phyloP scores from a whole-genome alignment of 2,888 invertebrate species.

The Rhopalosiphum nymphaeae region DNA sequence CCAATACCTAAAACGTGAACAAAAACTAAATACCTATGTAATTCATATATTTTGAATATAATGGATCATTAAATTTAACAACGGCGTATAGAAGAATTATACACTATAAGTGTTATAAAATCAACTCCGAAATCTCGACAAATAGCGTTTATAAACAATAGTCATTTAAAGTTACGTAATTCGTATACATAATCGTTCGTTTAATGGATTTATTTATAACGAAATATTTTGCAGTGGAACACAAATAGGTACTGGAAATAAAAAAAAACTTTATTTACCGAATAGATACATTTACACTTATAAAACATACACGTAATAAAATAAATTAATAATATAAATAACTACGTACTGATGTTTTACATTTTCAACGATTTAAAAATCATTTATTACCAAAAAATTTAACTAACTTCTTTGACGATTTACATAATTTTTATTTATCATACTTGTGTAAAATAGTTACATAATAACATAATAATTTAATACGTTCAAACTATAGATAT shows the following conservation, averaged over 20 bases:
- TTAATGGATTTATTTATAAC: background rate
- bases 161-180: background rate
- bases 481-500: too few relatives aligned
- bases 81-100: background rate
- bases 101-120: background rate
- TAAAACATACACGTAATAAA: background rate
- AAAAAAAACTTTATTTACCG: background rate
- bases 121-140: background rate
- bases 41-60: background rate
- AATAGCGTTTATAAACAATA: background rate
- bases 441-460: too few relatives aligned
- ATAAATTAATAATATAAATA: background rate
- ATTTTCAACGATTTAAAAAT: too few relatives aligned
- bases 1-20: background rate
- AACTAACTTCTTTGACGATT: too few relatives aligned
- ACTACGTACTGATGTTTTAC: background rate
- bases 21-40: background rate
- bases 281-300: background rate
- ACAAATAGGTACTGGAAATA: background rate
- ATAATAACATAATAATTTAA: too few relatives aligned
- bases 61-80: background rate
- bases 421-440: too few relatives aligned
- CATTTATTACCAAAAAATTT: too few relatives aligned
- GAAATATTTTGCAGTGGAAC: background rate
- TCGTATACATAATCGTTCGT: slow-evolving; percentile 2